These are phyloP conservation scores for Rhagonycha fulva DNA, from an alignment of 2,888 invertebrate species.

Conservation along the genomic window DNA sequence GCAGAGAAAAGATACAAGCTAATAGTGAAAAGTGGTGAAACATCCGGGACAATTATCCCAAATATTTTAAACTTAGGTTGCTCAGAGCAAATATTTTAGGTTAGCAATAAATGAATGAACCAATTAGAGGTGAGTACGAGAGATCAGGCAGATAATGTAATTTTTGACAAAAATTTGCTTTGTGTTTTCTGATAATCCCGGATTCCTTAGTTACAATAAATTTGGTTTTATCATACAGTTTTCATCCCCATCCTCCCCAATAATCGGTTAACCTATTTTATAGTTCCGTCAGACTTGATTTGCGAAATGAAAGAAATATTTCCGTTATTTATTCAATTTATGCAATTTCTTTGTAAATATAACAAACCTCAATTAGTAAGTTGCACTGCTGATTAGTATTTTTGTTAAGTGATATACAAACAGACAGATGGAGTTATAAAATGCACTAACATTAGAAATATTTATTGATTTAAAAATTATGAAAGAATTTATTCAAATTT, in stretches of 20 bases:
- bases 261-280: neutral
- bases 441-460: neutral
- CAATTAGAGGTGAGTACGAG: too few species aligned
- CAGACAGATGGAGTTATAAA: neutral
- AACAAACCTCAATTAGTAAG: neutral
- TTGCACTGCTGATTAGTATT: neutral
- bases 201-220: too few species aligned
- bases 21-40: too few species aligned
- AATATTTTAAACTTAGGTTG: too few species aligned
- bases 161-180: too few species aligned
- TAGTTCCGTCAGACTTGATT: neutral
- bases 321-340: neutral
- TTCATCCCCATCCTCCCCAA: neutral
- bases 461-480: neutral
- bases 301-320: neutral
- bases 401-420: neutral
- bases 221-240: too few species aligned
- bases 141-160: too few species aligned
- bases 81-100: too few species aligned
- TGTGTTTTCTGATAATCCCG: too few species aligned
- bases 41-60: too few species aligned
- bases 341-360: neutral
- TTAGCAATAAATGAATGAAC: too few species aligned
- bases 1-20: too few species aligned
- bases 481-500: neutral